Percentiles rank a stretch among this genome's conserved stretches.
Evolutionary conservation across 2,888 invertebrate genomes (phyloP).

Genomic region (Crioceris asparagi): DNA sequence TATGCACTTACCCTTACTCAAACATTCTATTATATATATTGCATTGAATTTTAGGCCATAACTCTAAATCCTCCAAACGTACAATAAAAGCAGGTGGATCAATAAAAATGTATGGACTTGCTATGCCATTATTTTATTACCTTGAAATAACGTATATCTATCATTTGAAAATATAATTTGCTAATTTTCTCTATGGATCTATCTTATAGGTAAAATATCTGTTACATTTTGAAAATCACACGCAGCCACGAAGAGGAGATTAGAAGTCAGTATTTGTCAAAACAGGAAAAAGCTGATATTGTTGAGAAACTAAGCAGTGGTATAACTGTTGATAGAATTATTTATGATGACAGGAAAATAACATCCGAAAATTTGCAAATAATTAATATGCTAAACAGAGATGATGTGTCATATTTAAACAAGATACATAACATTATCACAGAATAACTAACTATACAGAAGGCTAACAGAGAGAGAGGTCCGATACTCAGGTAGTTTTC

Average conservation of each 20-base stretch:
- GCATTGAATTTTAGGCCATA: not conserved
- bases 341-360: constrained; percentile 4
- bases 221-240: constrained; percentile 12
- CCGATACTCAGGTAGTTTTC: too few species aligned
- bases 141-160: not conserved
- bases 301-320: constrained; percentile 18
- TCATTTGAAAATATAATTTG: not conserved
- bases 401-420: constrained; percentile 5
- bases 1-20: too few species aligned
- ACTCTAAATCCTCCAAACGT: too few species aligned
- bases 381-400: constrained; percentile 5
- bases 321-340: constrained; percentile 8
- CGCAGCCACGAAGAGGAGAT: constrained; percentile 10
- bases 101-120: constrained; percentile 1
- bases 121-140: not conserved
- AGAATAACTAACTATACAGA: too few species aligned
- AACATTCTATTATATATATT: not conserved
- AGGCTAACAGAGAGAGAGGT: too few species aligned
- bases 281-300: constrained; percentile 12
- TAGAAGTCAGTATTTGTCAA: too few species aligned
- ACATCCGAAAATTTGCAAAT: too few species aligned
- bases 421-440: constrained; percentile 7
- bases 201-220: constrained; percentile 13
- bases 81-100: not conserved
- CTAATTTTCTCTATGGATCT: too few species aligned